Evolutionary conservation across 2,113 vertebrate genomes (phyloP), one percentile per base, ranked within the genome.

Genomic region (Dipodomys merriami): DNA sequence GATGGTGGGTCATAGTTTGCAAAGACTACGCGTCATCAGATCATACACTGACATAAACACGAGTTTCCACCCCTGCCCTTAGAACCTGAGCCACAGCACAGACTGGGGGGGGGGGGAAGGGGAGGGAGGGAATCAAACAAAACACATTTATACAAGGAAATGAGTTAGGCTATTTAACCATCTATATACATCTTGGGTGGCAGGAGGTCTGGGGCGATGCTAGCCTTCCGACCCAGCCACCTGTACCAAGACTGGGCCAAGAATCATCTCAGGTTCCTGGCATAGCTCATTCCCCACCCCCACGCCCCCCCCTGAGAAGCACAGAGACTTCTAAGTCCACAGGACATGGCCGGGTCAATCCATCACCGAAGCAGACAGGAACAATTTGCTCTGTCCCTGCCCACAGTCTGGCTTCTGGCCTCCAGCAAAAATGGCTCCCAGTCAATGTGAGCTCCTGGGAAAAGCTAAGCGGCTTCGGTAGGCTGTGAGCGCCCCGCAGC

Each of bases 161-260:
- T 57, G 53, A 64, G 22, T 64, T 64, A 20, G 23, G 23, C 11
- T 23, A 25, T 64, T 64, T 64, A 64, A 23, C 22, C 62, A 64
- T 64, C 62, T 64, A 64, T 64, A 25, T 53, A 5, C 18, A 25
- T 44, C 57, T 88, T 64, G 30, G 11, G 18, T 7, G 6, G 15
- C 6, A 0, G 39, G 13, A 13, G 30, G 15, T 15, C 12, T 2
- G 72, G 1, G 0, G 44, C 23, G 0, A 15, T 30, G 5, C 19
- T 27, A 16, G 53, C 13, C 29, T 30, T 44, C 11, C 62, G 64
- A 7, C n/a, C 33, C 3, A 49, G 29, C 5, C 73, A n/a, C 18
- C 15, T 30, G 3, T 9, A 81, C 25, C 2, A 33, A 57, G 79
- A 65, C 29, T 16, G 23, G n/a, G 46, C 62, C 0, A 11, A 8